Base-by-base conservation (phyloP, 2,888 invertebrate genomes). In the Platypus cylindrus region DNA sequence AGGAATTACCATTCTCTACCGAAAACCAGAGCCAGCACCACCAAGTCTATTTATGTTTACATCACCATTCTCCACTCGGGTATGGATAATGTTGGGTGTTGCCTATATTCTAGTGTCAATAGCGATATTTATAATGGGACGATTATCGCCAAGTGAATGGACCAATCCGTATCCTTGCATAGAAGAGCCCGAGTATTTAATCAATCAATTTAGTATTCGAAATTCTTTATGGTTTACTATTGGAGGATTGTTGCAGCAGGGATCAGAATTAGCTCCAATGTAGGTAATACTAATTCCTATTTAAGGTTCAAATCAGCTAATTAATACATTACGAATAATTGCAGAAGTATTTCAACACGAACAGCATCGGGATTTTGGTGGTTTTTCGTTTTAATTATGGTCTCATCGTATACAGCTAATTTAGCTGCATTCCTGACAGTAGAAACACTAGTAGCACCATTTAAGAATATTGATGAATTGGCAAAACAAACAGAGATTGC, bases 21-120 rank as follows among this genome's bases (percentile, higher is more conserved):
- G 78, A 52, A 89, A 86, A 51, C 90, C 94, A 0, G 75, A 73
- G 38, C 83, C 84, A 48, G 76, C 82, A 47, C 78, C 86, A 1
- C 90, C 93, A 0, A 78, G 84, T 53, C 65, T 93, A 5, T 93
- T 91, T 58, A 90, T 91, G 2, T 95, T 95, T 57, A 73, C 91
- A 56, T 84, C 84, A 8, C 93, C 94, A 1, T 83, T 95, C 58
- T 84, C 87, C 0, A 66, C 70, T 13, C 34, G 36, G 47, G 87
- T 89, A 1, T 91, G 90, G 90, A 61, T 83, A 14, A 85, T 78
- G 63, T 68, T 95, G 48, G 77, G 84, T 1, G 73, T 78, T 9
- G 82, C 86, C 0, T 90, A 82, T 52, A 65, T 85, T 18, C 70
- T 80, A 9, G 85, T 89, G 1, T 85, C 87, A 3, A 62, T 81